Evolutionary conservation across 2,113 vertebrate genomes (phyloP).

Genomic region (Todiramphus saurophagus): DNA sequence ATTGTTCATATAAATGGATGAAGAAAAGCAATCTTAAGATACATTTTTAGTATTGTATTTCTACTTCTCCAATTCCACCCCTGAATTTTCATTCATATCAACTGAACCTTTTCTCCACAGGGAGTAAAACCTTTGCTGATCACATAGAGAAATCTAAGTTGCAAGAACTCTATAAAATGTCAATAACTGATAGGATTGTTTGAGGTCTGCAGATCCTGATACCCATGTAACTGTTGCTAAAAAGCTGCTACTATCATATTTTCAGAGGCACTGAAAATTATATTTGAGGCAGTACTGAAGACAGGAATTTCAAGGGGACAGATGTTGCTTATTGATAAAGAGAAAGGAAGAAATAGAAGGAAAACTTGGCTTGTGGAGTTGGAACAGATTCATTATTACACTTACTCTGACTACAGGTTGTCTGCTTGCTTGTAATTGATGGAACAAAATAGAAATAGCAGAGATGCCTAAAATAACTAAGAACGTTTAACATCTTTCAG

Average conservation of each 20-base stretch:
- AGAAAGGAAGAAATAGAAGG: neutral
- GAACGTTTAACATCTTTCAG: neutral
- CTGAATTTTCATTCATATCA: neutral
- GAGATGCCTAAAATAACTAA: neutral
- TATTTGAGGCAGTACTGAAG: neutral
- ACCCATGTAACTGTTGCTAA: neutral
- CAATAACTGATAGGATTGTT: neutral
- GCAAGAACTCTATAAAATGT: neutral
- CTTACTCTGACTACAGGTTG: neutral
- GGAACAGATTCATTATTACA: neutral
- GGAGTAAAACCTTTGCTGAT: neutral
- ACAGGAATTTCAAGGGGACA: neutral
- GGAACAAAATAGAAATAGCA: neutral
- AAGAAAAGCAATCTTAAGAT: neutral
- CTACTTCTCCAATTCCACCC: neutral
- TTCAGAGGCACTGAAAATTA: neutral
- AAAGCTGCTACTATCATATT: neutral
- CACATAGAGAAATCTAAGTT: neutral
- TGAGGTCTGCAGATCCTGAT: neutral
- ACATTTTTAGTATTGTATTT: neutral
- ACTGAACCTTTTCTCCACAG: neutral
- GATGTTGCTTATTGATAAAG: neutral
- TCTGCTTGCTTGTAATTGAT: neutral
- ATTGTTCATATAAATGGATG: neutral
- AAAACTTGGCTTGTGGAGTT: neutral